Conservation (phyloP, 1,140 invertebrate species). For the Bombus consobrinus region DNA sequence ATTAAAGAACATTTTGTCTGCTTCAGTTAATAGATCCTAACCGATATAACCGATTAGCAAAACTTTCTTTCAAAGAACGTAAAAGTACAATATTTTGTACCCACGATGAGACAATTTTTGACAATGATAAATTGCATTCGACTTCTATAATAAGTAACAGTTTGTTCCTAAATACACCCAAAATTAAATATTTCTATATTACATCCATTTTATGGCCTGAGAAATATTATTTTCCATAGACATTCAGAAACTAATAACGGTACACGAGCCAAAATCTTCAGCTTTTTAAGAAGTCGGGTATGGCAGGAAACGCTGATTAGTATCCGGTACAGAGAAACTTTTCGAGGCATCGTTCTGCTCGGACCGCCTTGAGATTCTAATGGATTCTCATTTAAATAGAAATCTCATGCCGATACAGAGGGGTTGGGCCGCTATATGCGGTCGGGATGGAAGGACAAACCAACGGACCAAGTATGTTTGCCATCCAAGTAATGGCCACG, state of each 20-base stretch:
- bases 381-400: constrained; percentile 83
- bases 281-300: constrained; percentile 44
- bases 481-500: constrained; percentile 82
- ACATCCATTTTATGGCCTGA: not conserved
- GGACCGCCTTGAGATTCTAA: constrained; percentile 73
- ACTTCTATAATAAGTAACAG: not conserved
- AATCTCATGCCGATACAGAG: constrained; percentile 82
- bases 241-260: not conserved
- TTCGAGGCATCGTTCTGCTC: constrained; percentile 43
- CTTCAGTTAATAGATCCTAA: too few species aligned
- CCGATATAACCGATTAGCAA: not conserved
- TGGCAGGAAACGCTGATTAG: constrained; percentile 69
- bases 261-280: not conserved
- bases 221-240: not conserved
- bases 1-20: not conserved
- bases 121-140: not conserved
- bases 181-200: not conserved
- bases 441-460: constrained; percentile 67
- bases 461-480: constrained; percentile 82
- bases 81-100: too few species aligned
- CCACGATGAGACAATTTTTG: not conserved
- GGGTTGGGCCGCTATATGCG: constrained; percentile 65
- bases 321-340: constrained; percentile 67
- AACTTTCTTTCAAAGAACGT: not conserved
- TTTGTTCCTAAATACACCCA: not conserved